Evolutionary conservation across 2,113 vertebrate genomes (phyloP).

Genomic region (Leptobrachium leishanense): DNA sequence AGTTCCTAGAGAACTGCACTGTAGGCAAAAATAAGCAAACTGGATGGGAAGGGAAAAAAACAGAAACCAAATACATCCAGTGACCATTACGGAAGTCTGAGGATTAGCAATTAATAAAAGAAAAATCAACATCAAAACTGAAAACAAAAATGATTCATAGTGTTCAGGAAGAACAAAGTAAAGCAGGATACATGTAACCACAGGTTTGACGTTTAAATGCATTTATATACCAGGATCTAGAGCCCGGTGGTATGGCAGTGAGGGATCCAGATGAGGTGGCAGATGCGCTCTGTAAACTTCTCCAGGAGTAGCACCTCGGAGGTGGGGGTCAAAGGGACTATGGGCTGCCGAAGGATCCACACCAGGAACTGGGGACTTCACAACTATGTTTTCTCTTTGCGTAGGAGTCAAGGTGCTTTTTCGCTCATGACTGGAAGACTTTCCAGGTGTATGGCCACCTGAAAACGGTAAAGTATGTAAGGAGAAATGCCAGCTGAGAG

Average conservation of each 20-base stretch:
- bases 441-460: conserved; percentile 81
- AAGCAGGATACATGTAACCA: no score
- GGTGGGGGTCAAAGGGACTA: conserved; percentile 91
- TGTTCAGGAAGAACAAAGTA: no score
- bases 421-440: conserved; percentile 85
- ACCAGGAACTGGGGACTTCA: conserved; percentile 89
- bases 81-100: no score
- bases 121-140: no score
- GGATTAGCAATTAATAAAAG: no score
- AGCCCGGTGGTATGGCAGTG: conserved; percentile 85
- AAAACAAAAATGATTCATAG: no score
- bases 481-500: no score
- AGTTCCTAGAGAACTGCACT: no score
- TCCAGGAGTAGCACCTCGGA: conserved; percentile 75
- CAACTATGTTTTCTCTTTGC: conserved; percentile 85
- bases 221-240: conserved; percentile 83
- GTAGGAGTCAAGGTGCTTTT: conserved; percentile 90
- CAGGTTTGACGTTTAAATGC: background rate
- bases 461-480: conserved; percentile 28
- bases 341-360: conserved; percentile 84
- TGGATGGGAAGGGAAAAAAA: no score
- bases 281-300: conserved; percentile 89
- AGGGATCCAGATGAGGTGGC: conserved; percentile 84
- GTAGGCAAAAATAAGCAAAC: no score
- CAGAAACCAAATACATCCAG: no score